Evolutionary conservation across 2,113 vertebrate genomes (phyloP).

Genomic region (Pachyramphus minor): DNA sequence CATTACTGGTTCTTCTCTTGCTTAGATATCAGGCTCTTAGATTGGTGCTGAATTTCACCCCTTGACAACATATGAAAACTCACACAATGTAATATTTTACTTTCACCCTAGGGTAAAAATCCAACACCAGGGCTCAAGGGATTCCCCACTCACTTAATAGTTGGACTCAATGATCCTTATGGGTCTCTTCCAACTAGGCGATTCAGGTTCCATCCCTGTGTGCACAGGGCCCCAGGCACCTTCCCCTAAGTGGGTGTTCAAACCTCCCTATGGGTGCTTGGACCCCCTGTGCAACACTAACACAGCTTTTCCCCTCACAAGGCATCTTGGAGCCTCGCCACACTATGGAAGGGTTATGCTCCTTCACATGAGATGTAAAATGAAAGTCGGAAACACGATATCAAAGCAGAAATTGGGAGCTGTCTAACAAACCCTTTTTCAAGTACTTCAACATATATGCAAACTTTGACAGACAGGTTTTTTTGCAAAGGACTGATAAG

Average conservation of each 20-base stretch:
- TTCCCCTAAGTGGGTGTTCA: background rate
- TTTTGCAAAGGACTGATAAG: background rate
- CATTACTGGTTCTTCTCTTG: background rate
- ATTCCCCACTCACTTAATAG: background rate
- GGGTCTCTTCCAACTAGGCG: background rate
- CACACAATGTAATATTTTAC: background rate
- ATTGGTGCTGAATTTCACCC: background rate
- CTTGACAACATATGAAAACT: fast-evolving
- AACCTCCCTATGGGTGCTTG: background rate
- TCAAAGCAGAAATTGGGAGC: background rate
- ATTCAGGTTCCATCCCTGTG: background rate
- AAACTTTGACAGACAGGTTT: background rate
- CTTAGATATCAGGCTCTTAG: background rate
- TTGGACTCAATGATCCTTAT: background rate
- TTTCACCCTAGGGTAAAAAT: background rate
- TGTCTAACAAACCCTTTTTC: background rate
- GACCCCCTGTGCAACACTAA: fast-evolving
- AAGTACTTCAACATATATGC: background rate
- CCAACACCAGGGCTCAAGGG: fast-evolving
- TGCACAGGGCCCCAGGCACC: fast-evolving
- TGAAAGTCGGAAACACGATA: background rate
- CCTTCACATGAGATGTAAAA: background rate
- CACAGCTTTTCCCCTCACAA: fast-evolving
- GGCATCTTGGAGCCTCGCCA: background rate
- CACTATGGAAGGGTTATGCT: background rate